phyloP scores from a whole-genome alignment of 2,113 vertebrate genomes.

The Cariama cristata region DNA sequence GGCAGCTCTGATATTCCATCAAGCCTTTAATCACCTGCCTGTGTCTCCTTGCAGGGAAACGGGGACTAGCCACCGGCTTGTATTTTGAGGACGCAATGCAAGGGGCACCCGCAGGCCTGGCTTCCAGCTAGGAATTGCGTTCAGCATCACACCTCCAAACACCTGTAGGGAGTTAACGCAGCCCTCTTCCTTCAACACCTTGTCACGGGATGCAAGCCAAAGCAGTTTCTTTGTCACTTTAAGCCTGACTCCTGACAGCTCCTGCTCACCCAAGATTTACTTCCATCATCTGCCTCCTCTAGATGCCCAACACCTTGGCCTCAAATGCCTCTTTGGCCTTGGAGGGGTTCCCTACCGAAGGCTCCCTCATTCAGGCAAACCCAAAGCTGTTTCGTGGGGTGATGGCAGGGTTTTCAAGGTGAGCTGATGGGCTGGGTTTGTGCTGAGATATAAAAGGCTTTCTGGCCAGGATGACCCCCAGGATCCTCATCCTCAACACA shows the following conservation, averaged over 20 bases:
- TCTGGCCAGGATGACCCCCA: background rate
- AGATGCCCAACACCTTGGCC: background rate
- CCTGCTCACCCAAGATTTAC: background rate
- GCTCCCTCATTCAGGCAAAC: background rate
- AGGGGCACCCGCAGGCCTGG: background rate
- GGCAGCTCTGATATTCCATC: background rate
- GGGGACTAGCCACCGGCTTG: background rate
- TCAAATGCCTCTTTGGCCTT: background rate
- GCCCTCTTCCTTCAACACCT: background rate
- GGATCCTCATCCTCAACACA: background rate
- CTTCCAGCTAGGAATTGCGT: background rate
- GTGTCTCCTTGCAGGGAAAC: background rate
- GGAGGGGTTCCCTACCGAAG: background rate
- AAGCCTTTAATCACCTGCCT: background rate
- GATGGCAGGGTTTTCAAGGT: background rate
- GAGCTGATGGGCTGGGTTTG: background rate
- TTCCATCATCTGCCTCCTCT: background rate
- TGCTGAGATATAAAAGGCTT: background rate
- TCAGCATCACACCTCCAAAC: accelerated
- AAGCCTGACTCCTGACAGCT: background rate
- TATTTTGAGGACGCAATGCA: background rate
- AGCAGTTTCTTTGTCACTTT: background rate
- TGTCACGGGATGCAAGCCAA: accelerated
- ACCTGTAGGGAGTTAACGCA: background rate
- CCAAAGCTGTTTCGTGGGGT: background rate